Evolutionary conservation across 1,140 invertebrate species (phyloP), one percentile per base, ranked within the genome.

Genomic region (Ostrea edulis): DNA sequence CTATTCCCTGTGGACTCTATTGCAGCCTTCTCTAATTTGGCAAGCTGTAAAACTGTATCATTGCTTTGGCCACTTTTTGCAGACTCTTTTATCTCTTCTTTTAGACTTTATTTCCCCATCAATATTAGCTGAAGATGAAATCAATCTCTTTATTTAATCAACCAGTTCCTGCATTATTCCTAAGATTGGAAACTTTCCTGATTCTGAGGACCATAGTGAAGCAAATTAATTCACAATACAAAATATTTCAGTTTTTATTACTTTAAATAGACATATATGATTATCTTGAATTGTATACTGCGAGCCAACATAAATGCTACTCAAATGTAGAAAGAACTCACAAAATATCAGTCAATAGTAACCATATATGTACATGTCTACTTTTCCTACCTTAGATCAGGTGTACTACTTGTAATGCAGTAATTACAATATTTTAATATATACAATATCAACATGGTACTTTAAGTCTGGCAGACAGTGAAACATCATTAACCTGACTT

Each of bases 131-230:
- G 68, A 77, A 25, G 68, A 77, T 77, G 68, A 77, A 77, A 77
- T 35, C 68, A 77, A 77, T 77, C 68, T 77, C 68, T 77, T 77
- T 77, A 77, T 29, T 77, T 77, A 77, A 77, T 77, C 68, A 29
- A 35, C 25, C 25, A 29, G 68, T 35, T 29, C 68, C 68, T 77
- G 8, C 68, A 77, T 77, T 25, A 77, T 25, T 77, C 22, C 9
- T 29, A 77, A 77, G 68, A 77, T 77, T 77, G 68, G 68, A 77
- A 77, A 35, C 29, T 5, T 77, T 77, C 68, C 68, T 25, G 29
- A 20, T 35, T 77, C 29, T 11, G 25, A 71, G 25, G 29, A 29
- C 68, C 29, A 25, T 29, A 77, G 35, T 35, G 25, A 35, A 77
- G 68, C 68, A 77, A 77, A 77, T 77, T 77, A 77, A 77, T 77